Evolutionary conservation across 2,888 invertebrate genomes (phyloP), one percentile per base, ranked within the genome.

Genomic region (Drosophila rubida): DNA sequence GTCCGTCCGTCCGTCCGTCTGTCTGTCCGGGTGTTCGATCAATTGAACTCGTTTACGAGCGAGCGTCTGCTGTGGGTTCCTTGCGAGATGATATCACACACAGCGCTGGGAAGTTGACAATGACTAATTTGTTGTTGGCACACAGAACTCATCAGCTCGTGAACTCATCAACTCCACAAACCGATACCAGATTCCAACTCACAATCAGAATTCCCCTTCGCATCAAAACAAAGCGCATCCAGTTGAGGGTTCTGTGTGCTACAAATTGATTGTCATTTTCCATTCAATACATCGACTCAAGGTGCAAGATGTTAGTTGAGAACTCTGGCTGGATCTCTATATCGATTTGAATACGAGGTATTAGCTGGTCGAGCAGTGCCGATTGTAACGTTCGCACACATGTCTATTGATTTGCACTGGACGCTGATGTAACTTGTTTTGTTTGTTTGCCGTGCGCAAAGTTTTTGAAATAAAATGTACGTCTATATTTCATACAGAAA

Each of bases 41-140:
- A 81, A 85, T 80, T 80, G 72, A 82, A 51, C 57, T 84, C 70
- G 65, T 68, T 83, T 69, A 60, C 45, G 44, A 39, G 37, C 45
- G 44, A 39, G 37, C 27, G 16, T 42, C 53, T 62, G 37, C 19
- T 50, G 32, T 50, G 32, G 46, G 50, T 41, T 49, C 49, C 58
- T 64, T 44, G 27, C 35, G 25, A 50, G 35, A 65, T 72, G 80
- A 80, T 80, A 72, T 72, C 58, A 61, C 50, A 49, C 37, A 62
- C 39, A 58, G 27, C 55, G 54, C 65, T 59, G 55, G 58, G 58
- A 41, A 59, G 9, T 41, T 11, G 41, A 5, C 49, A 67, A 65
- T 75, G 66, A 61, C 51, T 75, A 74, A 78, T 78, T 78, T 69
- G 42, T 61, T 78, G 58, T 55, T 78, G 62, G 45, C 48, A 61